A percentile compares a stretch with the other conserved stretches of the same genome.
Evolutionary conservation across 2,113 vertebrate genomes (phyloP).

Genomic region (Australoheros scitulus): DNA sequence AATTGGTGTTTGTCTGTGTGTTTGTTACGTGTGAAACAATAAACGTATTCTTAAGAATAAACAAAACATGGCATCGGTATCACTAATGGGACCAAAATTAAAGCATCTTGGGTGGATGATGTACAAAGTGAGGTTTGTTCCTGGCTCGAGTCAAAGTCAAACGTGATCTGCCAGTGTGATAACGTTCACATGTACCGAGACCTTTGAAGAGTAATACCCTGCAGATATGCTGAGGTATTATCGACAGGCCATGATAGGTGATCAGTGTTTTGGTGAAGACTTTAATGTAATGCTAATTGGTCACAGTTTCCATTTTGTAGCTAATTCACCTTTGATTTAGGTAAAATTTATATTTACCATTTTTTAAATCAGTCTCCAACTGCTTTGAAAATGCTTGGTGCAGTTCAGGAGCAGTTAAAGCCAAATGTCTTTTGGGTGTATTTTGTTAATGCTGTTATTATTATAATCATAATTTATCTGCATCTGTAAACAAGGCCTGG

Average conservation of each 20-base stretch:
- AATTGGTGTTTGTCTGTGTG: too few species aligned
- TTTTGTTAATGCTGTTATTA: not conserved
- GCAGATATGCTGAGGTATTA: not conserved
- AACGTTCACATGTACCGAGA: not conserved
- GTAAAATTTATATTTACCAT: not conserved
- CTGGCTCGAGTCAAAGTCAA: not conserved
- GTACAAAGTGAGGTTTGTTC: not conserved
- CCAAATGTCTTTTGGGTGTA: not conserved
- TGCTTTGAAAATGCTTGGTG: not conserved
- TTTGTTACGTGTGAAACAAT: too few species aligned
- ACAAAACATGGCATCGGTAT: not conserved
- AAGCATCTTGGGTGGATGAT: not conserved
- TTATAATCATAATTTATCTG: too few species aligned
- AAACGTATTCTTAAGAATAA: too few species aligned
- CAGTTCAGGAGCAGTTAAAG: not conserved
- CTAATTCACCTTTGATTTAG: not conserved
- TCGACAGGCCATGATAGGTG: not conserved
- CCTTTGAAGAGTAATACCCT: not conserved
- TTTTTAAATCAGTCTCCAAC: not conserved
- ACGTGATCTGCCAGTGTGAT: not conserved
- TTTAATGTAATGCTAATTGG: not conserved
- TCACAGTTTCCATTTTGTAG: not conserved
- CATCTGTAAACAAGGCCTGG: not conserved
- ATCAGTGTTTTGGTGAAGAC: not conserved
- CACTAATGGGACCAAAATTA: not conserved